A percentile compares a stretch with the other conserved stretches of the same genome.
Conservation (phyloP, 2,113 vertebrate genomes). For the Reinhardtius hippoglossoides region DNA sequence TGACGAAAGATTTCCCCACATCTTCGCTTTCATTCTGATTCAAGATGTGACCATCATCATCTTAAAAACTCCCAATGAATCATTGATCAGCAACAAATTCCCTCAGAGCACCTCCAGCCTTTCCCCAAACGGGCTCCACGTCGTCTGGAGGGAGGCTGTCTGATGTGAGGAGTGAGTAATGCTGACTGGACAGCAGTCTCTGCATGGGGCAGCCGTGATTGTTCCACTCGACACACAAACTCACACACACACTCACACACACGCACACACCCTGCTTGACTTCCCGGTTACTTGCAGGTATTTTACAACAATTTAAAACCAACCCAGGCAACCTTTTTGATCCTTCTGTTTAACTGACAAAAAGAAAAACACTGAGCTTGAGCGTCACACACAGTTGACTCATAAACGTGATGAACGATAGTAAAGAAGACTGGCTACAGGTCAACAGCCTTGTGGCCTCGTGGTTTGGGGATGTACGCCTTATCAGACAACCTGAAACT, state of each 20-base stretch:
- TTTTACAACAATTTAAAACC: constrained; percentile 47
- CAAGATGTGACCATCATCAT: neutral
- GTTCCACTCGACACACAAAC: constrained; percentile 50
- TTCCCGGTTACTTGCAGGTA: constrained; percentile 36
- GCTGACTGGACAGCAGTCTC: constrained; percentile 65
- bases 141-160: constrained; percentile 21
- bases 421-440: constrained; percentile 24
- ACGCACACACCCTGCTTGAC: constrained; percentile 33
- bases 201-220: constrained; percentile 57
- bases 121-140: too few species aligned
- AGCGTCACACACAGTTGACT: constrained; percentile 24
- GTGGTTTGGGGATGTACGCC: neutral
- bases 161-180: constrained; percentile 48
- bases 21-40: constrained; percentile 15
- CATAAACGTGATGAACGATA: constrained; percentile 35
- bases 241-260: neutral
- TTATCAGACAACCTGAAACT: constrained; percentile 19
- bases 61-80: neutral
- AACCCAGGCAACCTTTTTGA: constrained; percentile 31
- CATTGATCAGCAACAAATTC: neutral
- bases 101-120: neutral
- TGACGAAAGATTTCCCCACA: too few species aligned
- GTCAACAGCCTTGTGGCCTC: neutral
- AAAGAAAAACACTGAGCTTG: constrained; percentile 64
- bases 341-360: constrained; percentile 34